phyloP scores from a whole-genome alignment of 2,113 vertebrate species.

The Alosa alosa region DNA sequence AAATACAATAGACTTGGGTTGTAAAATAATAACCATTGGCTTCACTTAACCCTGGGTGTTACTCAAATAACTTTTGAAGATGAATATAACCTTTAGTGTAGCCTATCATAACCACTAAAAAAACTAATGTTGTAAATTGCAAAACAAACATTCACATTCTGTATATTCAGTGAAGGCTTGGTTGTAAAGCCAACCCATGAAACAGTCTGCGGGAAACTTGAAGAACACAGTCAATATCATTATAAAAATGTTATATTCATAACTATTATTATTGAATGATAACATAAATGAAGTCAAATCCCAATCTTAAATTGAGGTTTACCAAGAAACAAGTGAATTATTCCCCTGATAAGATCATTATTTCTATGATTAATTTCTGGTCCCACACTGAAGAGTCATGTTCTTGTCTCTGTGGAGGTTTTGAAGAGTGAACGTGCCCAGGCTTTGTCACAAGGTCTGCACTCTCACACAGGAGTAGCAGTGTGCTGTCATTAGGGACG shows the following conservation, averaged over 20 bases:
- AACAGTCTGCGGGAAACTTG: too few species aligned
- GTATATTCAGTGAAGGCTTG: too few species aligned
- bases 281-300: not conserved
- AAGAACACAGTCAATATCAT: not conserved
- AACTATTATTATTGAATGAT: not conserved
- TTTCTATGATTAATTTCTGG: not conserved
- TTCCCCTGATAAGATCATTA: not conserved
- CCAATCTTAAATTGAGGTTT: not conserved
- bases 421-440: not conserved
- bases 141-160: too few species aligned
- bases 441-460: conserved; percentile 20
- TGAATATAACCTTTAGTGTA: too few species aligned
- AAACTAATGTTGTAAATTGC: too few species aligned
- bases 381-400: not conserved
- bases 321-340: not conserved
- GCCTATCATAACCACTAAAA: too few species aligned
- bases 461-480: not conserved
- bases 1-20: too few species aligned
- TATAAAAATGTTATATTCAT: not conserved
- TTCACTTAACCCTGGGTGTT: too few species aligned
- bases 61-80: too few species aligned
- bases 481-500: conserved; percentile 8
- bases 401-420: not conserved
- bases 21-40: too few species aligned
- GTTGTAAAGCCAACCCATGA: too few species aligned